phyloP scores from a whole-genome alignment of 2,113 vertebrate genomes.

The Peromyscus californicus region DNA sequence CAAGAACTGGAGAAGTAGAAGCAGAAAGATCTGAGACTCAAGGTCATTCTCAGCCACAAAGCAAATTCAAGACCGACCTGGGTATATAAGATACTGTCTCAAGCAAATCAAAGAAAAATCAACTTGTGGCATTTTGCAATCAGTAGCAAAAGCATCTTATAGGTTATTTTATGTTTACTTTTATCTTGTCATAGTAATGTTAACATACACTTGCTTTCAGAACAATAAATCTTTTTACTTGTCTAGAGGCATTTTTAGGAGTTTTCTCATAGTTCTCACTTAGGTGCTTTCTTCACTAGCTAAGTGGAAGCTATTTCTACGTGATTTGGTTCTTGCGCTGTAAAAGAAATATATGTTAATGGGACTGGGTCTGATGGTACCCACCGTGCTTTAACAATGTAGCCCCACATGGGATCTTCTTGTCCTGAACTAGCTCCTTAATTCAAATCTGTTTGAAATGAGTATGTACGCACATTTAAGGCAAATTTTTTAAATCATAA shows the following conservation, averaged over 20 bases:
- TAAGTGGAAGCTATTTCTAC: neutral
- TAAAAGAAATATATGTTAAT: neutral
- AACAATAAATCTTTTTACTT: neutral
- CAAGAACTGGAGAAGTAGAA: neutral
- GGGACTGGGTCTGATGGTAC: neutral
- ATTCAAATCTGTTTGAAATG: constrained; percentile 5
- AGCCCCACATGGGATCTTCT: neutral
- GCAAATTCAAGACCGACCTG: neutral
- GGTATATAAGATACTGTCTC: neutral
- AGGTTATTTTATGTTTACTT: constrained; percentile 15
- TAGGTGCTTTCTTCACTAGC: neutral
- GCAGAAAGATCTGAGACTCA: neutral
- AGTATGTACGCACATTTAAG: neutral
- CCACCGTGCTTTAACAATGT: neutral
- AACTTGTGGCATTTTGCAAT: neutral
- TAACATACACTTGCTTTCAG: neutral
- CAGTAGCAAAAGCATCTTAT: neutral
- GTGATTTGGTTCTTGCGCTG: neutral
- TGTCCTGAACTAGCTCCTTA: neutral
- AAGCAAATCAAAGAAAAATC: neutral
- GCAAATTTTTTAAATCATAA: constrained; percentile 6
- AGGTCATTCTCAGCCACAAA: too few relatives aligned
- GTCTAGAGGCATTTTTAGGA: neutral
- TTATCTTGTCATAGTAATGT: constrained; percentile 29
- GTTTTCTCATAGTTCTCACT: neutral